Conservation (phyloP, 2,797 vertebrate genomes). For the Phrynocephalus forsythii region DNA sequence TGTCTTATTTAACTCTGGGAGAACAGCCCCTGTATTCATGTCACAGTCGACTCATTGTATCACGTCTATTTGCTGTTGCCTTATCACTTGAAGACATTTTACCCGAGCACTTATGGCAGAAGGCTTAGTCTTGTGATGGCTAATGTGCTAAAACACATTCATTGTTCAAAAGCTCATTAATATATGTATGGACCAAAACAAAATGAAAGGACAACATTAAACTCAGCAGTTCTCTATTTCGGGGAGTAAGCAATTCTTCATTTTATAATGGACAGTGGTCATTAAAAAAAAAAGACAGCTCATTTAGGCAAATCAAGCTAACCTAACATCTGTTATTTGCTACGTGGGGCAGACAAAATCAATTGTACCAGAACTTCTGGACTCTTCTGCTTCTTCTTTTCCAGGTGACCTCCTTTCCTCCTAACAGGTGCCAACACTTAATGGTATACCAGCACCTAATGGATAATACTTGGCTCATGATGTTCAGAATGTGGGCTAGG, state of each 20-base stretch:
- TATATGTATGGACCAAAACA: background rate
- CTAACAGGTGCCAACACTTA: background rate
- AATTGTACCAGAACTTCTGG: conserved; percentile 9
- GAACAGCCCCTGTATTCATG: background rate
- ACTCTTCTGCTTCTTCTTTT: background rate
- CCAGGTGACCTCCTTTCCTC: background rate
- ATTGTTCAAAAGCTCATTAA: conserved; percentile 27
- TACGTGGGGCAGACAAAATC: conserved; percentile 21
- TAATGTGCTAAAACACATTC: background rate
- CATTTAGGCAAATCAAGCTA: background rate
- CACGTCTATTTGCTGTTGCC: background rate
- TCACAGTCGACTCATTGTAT: background rate
- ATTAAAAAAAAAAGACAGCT: background rate
- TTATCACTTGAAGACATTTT: background rate
- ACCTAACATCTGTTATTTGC: background rate
- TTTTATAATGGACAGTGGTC: conserved; percentile 14
- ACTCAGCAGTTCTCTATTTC: conserved; percentile 16
- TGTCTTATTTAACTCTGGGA: background rate
- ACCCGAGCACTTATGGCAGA: background rate
- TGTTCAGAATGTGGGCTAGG: background rate
- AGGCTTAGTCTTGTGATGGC: background rate
- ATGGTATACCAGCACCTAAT: background rate
- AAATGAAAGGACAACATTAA: background rate
- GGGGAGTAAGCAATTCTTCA: background rate
- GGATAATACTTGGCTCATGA: background rate